phyloP scores from a whole-genome alignment of 2,888 invertebrate genomes.

The Drosophila nigricruria region DNA sequence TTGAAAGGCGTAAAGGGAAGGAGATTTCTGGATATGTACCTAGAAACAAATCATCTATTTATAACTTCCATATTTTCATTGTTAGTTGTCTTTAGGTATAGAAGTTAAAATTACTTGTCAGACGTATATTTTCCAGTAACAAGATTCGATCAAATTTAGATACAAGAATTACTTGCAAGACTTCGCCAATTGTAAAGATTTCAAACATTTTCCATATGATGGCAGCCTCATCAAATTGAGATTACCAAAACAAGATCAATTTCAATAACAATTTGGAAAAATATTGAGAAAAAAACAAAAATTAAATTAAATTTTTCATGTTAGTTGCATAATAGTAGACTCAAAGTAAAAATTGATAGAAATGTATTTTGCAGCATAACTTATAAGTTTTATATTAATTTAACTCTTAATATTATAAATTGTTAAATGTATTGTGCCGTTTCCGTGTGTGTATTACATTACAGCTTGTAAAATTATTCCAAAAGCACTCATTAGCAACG shows the following conservation, averaged over 20 bases:
- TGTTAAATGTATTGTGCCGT: neutral
- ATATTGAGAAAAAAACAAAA: neutral
- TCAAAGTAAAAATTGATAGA: neutral
- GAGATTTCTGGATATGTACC: neutral
- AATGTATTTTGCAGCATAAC: neutral
- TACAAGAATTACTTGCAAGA: neutral
- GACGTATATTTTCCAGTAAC: neutral
- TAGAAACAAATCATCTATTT: neutral
- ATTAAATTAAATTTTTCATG: neutral
- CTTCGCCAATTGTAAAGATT: slow-evolving; percentile 1
- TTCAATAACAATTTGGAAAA: neutral
- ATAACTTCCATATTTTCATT: neutral
- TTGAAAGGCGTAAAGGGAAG: too few species aligned
- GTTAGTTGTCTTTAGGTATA: neutral
- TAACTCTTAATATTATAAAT: neutral
- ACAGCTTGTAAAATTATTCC: neutral
- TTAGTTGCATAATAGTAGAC: neutral
- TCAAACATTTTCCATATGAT: slow-evolving; percentile 12
- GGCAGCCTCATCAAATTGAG: slow-evolving; percentile 1
- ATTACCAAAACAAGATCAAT: neutral
- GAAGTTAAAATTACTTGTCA: neutral
- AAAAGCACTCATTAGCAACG: neutral
- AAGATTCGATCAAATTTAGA: neutral
- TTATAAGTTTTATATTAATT: neutral
- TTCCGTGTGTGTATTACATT: neutral